phyloP scores from a whole-genome alignment of 1,140 invertebrate genomes.

The Thalassaphorura encarpata region DNA sequence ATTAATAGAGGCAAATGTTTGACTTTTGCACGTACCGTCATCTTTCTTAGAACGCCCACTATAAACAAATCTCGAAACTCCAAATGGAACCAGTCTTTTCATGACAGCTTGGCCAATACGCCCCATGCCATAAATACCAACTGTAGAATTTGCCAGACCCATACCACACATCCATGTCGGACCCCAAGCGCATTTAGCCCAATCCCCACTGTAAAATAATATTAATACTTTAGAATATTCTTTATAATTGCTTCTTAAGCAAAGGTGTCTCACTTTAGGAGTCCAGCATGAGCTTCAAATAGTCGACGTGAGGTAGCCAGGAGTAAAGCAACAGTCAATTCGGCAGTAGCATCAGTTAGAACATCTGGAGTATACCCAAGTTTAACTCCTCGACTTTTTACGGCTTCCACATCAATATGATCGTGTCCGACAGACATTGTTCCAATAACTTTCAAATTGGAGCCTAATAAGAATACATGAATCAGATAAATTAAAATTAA shows the following conservation, averaged over 20 bases:
- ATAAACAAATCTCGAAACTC: slow-evolving; percentile 60
- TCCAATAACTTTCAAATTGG: slow-evolving; percentile 59
- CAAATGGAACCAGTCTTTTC: slow-evolving; percentile 60
- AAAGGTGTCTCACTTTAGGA: slow-evolving; percentile 42
- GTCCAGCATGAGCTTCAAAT: slow-evolving; percentile 65
- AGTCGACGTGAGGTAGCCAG: slow-evolving; percentile 68
- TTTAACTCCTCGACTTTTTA: slow-evolving; percentile 55
- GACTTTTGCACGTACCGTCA: no score
- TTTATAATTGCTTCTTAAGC: neutral
- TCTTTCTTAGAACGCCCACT: slow-evolving; percentile 48
- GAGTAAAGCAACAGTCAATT: slow-evolving; percentile 56
- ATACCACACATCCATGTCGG: slow-evolving; percentile 63
- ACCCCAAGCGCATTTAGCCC: slow-evolving; percentile 64
- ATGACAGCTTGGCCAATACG: slow-evolving; percentile 65
- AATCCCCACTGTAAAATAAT: slow-evolving; percentile 52
- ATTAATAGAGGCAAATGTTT: neutral
- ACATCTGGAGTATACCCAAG: slow-evolving; percentile 85
- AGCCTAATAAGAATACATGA: neutral
- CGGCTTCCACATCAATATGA: slow-evolving; percentile 60
- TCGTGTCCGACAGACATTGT: slow-evolving; percentile 87
- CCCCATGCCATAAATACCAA: slow-evolving; percentile 80
- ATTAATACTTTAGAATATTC: neutral
- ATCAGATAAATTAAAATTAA: neutral
- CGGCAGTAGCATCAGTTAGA: slow-evolving; percentile 87
- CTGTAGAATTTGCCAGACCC: slow-evolving; percentile 61